Evolutionary conservation across 1,140 invertebrate genomes (phyloP).

Genomic region (Lepidurus packardi): DNA sequence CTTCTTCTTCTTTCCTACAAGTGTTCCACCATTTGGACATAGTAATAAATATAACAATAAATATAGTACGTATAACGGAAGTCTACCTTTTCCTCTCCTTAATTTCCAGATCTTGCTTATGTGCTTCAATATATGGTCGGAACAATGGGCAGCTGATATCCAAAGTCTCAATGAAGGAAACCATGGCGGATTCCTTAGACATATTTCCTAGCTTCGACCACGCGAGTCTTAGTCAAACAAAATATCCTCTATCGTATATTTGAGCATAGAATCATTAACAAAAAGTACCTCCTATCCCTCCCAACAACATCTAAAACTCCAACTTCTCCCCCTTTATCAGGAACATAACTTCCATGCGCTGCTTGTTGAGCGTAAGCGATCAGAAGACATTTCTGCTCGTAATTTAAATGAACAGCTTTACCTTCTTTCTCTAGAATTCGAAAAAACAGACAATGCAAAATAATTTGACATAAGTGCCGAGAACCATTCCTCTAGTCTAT

Average conservation of each 20-base stretch:
- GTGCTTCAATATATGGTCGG: slow-evolving; percentile 83
- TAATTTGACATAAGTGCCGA: slow-evolving; percentile 20
- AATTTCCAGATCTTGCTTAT: slow-evolving; percentile 76
- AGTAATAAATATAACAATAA: slow-evolving; percentile 33
- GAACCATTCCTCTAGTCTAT: slow-evolving; percentile 5
- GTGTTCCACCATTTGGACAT: slow-evolving; percentile 13
- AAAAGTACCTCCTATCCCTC: slow-evolving; percentile 59
- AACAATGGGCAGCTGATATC: slow-evolving; percentile 83
- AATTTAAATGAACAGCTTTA: slow-evolving; percentile 87
- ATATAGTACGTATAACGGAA: slow-evolving; percentile 13
- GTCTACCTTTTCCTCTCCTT: slow-evolving; percentile 47
- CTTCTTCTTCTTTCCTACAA: slow-evolving; percentile 48
- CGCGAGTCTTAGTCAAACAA: slow-evolving; percentile 59
- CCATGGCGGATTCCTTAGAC: slow-evolving; percentile 77
- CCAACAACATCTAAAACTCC: slow-evolving; percentile 94
- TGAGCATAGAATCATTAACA: slow-evolving; percentile 46
- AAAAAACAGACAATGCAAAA: slow-evolving; percentile 33
- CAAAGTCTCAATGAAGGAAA: slow-evolving; percentile 80
- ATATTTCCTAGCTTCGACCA: slow-evolving; percentile 89
- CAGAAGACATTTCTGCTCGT: slow-evolving; percentile 84
- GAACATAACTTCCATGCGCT: slow-evolving; percentile 72
- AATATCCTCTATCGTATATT: slow-evolving; percentile 18
- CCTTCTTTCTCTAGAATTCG: slow-evolving; percentile 81
- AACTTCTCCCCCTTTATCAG: slow-evolving; percentile 69
- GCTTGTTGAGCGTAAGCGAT: slow-evolving; percentile 90